Evolutionary conservation across 2,888 invertebrate species (phyloP), one percentile per base, ranked within the genome.

Genomic region (Andricus quercusramuli): DNA sequence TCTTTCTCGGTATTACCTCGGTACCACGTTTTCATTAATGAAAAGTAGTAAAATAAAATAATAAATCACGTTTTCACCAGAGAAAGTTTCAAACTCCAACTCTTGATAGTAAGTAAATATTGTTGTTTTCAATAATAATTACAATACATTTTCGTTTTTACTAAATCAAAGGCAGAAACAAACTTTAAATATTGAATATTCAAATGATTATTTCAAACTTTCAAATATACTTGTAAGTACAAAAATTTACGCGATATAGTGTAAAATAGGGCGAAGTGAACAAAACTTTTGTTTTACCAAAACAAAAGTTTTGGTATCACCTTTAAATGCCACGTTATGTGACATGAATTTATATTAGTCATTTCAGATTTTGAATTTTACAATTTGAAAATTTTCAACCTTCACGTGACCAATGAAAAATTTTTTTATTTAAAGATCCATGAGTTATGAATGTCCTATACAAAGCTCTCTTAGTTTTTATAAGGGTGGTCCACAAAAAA

Each of bases 21-120:
- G 15, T 29, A 56, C n/a, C 74, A 56, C 74, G 56, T 74, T 74
- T 74, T 74, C 37, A n/a, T n/a, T 74, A 29, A 22, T 2, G 17
- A 67, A 41, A 47, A 11, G 17, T 68, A 25, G 17, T 29, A 25
- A 67, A 37, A 37, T 44, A 70, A 70, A 29, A 17, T 66, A 66
- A 32, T 47, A 44, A 44, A 51, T 74, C 32, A 13, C 17, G 13
- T 32, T 51, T 11, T 32, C 32, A 22, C n/a, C 29, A 11, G 62
- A 32, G 37, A 25, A 74, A 32, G 56, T 51, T 32, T n/a, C n/a
- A 51, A 74, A 74, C 47, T 8, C 13, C 29, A 20, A 3, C 17
- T n/a, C 29, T n/a, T 56, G 51, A 32, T 0, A 37, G 74, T 74
- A 56, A 74, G 74, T 74, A 62, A 62, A 62, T 15, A 25, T 62